Conservation (phyloP, 1,140 invertebrate species). For the Melipona quadrifasciata region DNA sequence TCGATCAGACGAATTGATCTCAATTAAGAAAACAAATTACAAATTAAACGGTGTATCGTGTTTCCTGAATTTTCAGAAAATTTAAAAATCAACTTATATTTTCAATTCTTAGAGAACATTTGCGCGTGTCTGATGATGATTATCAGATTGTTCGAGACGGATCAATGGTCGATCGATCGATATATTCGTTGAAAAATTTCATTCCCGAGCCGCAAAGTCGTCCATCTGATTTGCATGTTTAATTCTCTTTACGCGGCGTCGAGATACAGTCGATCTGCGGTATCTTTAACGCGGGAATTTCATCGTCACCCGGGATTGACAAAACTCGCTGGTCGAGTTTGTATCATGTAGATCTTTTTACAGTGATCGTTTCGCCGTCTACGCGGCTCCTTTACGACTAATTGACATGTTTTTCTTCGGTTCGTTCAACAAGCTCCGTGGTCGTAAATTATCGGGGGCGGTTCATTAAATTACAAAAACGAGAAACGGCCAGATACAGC, state of each 20-base stretch:
- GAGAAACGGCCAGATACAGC: neutral
- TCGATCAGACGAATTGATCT: no score
- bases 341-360: neutral
- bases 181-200: neutral
- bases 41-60: no score
- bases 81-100: no score
- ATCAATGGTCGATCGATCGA: neutral
- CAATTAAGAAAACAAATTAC: no score
- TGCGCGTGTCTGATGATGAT: no score
- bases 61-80: no score
- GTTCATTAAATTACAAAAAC: neutral
- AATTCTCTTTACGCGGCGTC: neutral
- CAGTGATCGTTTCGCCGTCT: neutral
- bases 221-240: neutral
- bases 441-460: neutral
- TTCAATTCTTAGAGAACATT: neutral
- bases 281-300: neutral
- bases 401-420: slow-evolving; percentile 2
- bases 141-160: neutral
- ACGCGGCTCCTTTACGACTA: neutral
- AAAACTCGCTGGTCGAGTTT: neutral
- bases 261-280: neutral
- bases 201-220: neutral
- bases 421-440: neutral
- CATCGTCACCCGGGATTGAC: neutral